These are phyloP conservation scores for Linnaemya tessellans DNA, from an alignment of 2,888 invertebrate species.

Conservation along the genomic window DNA sequence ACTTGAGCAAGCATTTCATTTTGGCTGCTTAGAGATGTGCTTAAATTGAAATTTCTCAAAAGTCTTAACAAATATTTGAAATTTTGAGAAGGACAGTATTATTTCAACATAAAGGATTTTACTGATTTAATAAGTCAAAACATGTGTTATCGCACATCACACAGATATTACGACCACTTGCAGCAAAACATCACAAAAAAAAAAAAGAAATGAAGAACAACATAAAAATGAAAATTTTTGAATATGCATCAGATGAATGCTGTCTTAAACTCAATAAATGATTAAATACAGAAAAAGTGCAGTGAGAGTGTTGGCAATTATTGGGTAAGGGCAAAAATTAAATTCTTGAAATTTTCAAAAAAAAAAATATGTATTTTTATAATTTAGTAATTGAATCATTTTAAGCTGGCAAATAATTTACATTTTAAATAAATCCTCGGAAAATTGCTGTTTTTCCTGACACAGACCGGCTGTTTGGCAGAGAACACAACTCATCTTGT, in stretches of 20 bases:
- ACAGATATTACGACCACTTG: slow-evolving; percentile 13
- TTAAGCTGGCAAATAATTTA: not conserved
- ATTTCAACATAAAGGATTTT: slow-evolving; percentile 40
- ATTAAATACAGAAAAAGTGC: slow-evolving; percentile 4
- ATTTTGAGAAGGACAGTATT: slow-evolving; percentile 14
- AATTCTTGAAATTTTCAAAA: not conserved
- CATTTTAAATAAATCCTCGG: not conserved
- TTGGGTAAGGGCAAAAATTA: not conserved
- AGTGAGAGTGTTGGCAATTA: not conserved
- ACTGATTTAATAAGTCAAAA: slow-evolving; percentile 58
- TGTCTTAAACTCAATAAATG: slow-evolving; percentile 44
- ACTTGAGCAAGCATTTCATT: not conserved
- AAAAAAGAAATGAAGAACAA: slow-evolving; percentile 23
- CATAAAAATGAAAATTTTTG: slow-evolving; percentile 28
- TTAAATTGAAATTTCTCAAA: not conserved
- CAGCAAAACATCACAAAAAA: not conserved
- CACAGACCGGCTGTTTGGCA: not conserved
- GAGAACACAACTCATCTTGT: slow-evolving; percentile 13
- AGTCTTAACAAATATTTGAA: slow-evolving; percentile 22
- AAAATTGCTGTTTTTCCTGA: not conserved
- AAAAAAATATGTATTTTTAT: no score
- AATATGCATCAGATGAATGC: slow-evolving; percentile 40
- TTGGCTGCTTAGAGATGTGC: not conserved
- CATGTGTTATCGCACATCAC: slow-evolving; percentile 52
- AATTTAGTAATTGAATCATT: no score